Base-by-base conservation (phyloP, 1,140 invertebrate genomes). In the Drosophila teissieri region DNA sequence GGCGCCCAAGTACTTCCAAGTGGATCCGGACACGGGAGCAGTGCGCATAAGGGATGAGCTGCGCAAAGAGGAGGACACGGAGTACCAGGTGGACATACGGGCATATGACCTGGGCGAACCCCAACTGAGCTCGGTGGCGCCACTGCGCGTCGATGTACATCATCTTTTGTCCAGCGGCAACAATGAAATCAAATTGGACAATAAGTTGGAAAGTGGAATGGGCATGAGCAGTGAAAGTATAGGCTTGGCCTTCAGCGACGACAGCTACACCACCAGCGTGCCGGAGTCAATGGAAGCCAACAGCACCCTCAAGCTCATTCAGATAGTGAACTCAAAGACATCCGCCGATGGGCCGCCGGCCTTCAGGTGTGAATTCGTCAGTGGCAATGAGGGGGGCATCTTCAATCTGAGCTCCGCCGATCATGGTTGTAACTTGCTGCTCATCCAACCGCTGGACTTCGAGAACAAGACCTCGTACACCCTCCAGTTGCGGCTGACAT, bases 41-140 rank as follows among this genome's bases (percentile, higher is more conserved):
- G 91, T 98, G 10, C 94, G 95, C 34, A 95, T 98, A 1, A 94
- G 96, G 15, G 96, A 97, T 92, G 96, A 97, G 91, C 88, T 98
- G 31, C 94, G 96, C 42, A 98, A 97, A 91, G 96, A 97, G 90
- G 94, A 95, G 11, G 95, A 96, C 84, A 96, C 95, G 22, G 96
- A 98, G 93, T 98, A 97, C 93, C 96, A 96, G 39, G 95, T 98
- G 46, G 96, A 97, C 89, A 95, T 99, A 0, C 94, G 95, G 65
- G 97, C 96, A 0, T 97, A 96, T 86, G 97, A 99, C 91, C 94
- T 97, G 69, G 97, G 96, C 0, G 96, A 97, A 37, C 97, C 97
- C 0, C 95, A 96, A 75, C 93, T 98, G 55, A 96, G 95, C 6
- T 96, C 96, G 0, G 95, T 96, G 3, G 95, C 95, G 1, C 96